These are phyloP conservation scores for Drosophila rubida DNA, from an alignment of 2,888 invertebrate species.

Conservation along the genomic window DNA sequence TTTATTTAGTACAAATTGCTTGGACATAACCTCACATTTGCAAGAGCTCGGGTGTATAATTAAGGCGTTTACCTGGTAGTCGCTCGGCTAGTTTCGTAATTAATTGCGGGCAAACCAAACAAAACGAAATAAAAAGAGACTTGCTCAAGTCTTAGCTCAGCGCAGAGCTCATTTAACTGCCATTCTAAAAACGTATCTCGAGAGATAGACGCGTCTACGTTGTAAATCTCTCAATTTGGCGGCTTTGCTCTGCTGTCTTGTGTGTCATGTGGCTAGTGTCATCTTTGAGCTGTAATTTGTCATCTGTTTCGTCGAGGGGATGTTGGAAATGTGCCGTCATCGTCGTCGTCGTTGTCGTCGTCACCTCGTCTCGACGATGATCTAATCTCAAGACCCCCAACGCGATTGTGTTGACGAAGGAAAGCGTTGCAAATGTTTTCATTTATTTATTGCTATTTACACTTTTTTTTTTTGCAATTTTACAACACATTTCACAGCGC, in stretches of 20 bases:
- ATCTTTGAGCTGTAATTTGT: conserved; percentile 42
- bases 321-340: conserved; percentile 9
- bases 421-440: conserved; percentile 43
- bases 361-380: conserved; percentile 50
- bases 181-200: conserved; percentile 16
- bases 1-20: background rate
- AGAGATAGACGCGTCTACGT: background rate
- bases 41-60: conserved; percentile 1
- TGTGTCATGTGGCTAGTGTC: conserved; percentile 10
- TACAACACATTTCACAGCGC: conserved; percentile 30
- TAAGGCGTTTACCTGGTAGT: background rate
- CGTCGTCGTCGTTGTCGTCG: conserved; percentile 46
- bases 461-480: background rate
- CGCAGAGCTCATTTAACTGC: background rate
- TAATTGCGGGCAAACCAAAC: conserved; percentile 6
- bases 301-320: conserved; percentile 14
- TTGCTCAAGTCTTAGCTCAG: conserved; percentile 1
- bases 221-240: conserved; percentile 12
- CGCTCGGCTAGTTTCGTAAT: background rate
- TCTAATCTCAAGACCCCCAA: conserved; percentile 54
- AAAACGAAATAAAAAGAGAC: background rate
- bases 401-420: conserved; percentile 21
- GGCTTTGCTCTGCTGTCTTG: conserved; percentile 2
- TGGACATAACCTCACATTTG: conserved; percentile 9
- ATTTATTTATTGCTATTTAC: conserved; percentile 12